A percentile compares a stretch with the other conserved stretches of the same genome.
Evolutionary conservation across 1,140 invertebrate genomes (phyloP).

Genomic region (Pogonomyrmex californicus): DNA sequence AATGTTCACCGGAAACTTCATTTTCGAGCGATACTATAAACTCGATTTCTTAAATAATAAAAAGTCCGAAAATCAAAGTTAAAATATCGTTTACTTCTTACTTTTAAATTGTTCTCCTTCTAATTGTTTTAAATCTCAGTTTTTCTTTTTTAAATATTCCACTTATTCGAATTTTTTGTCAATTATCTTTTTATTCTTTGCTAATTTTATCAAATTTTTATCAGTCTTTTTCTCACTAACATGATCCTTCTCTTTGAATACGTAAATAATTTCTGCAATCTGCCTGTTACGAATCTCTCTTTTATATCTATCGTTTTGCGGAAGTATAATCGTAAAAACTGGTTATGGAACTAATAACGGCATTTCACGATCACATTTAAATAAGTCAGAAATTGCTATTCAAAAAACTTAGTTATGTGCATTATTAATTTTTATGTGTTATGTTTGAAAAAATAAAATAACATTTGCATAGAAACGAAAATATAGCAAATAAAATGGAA

Average conservation of each 20-base stretch:
- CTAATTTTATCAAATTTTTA: background rate
- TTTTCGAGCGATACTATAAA: background rate
- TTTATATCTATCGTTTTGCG: slow-evolving; percentile 3
- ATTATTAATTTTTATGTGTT: background rate
- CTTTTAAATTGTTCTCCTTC: background rate
- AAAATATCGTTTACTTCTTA: background rate
- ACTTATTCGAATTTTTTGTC: background rate
- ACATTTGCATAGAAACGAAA: too few relatives aligned
- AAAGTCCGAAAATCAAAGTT: background rate
- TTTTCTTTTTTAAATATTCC: background rate
- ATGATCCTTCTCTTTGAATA: background rate
- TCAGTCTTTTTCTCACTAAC: background rate
- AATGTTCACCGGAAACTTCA: background rate
- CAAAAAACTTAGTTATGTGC: background rate
- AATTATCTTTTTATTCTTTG: background rate
- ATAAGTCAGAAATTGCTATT: background rate
- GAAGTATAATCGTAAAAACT: background rate
- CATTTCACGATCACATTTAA: background rate
- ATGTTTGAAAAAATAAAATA: background rate
- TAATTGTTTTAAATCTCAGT: background rate
- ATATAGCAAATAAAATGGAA: background rate
- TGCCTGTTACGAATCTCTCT: background rate
- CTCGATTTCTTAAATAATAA: background rate
- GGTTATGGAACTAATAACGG: background rate
- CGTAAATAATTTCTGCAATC: background rate